These are phyloP conservation scores for Zoanthus solanderi DNA, from an alignment of 92 coral and sea anemone species.

Conservation along the genomic window DNA sequence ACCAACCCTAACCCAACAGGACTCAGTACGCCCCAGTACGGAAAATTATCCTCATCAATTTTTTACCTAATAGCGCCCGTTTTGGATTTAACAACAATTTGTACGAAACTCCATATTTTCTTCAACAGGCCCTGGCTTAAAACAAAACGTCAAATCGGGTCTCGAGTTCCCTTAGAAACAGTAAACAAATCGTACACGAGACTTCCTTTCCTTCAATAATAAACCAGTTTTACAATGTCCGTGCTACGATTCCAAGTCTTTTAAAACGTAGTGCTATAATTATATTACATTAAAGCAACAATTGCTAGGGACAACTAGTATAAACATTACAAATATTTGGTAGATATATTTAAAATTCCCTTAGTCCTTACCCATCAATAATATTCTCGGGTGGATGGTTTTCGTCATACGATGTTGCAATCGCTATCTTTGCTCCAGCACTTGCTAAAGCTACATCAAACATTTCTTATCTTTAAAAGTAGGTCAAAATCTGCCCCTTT, in stretches of 20 bases:
- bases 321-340: not conserved
- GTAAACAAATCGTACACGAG: not conserved
- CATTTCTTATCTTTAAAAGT: conserved; percentile 53
- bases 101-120: not conserved
- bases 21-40: no score
- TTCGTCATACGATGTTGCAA: conserved; percentile 86
- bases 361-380: conserved; percentile 87
- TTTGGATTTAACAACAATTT: no score
- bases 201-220: not conserved
- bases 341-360: not conserved
- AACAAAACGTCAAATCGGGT: not conserved
- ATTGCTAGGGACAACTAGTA: not conserved
- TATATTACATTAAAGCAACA: not conserved
- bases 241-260: not conserved
- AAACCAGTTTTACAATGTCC: not conserved
- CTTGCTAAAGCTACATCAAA: conserved; percentile 89
- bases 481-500: not conserved
- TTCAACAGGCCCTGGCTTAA: not conserved
- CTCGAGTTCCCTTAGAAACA: conserved; percentile 11
- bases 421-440: conserved; percentile 89
- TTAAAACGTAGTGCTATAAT: not conserved
- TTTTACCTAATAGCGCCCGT: no score
- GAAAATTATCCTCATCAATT: no score
- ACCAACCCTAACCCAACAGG: no score
- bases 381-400: conserved; percentile 95